Conservation (phyloP, 2,113 vertebrate species). For the Dissostichus mawsoni region DNA sequence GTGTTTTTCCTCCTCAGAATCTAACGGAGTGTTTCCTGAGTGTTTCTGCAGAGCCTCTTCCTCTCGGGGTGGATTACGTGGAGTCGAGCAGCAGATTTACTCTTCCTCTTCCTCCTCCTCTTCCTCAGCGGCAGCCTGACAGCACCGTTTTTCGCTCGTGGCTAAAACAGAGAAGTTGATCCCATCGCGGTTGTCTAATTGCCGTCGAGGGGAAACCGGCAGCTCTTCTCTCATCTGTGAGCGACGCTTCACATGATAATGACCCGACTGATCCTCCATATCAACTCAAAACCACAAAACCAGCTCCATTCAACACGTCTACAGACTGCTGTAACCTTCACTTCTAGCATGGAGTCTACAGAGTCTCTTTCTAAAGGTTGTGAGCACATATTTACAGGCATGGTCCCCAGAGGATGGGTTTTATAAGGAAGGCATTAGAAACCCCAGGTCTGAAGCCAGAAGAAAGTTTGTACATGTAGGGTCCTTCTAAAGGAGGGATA, state of each 20-base stretch:
- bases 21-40: too few species aligned
- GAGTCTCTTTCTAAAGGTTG: too few species aligned
- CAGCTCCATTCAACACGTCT: background rate
- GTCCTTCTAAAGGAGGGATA: too few species aligned
- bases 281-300: background rate
- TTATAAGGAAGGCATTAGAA: too few species aligned
- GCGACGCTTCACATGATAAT: constrained; percentile 69
- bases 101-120: constrained; percentile 56
- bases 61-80: constrained; percentile 62
- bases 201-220: constrained; percentile 73
- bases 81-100: constrained; percentile 56
- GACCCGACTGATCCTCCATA: constrained; percentile 32
- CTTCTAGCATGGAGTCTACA: too few species aligned
- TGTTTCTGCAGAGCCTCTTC: background rate
- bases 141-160: constrained; percentile 76
- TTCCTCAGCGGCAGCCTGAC: constrained; percentile 63
- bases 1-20: too few species aligned
- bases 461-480: too few species aligned
- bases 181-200: constrained; percentile 76
- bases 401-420: too few species aligned
- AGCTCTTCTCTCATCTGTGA: constrained; percentile 54
- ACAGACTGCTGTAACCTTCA: too few species aligned
- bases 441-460: too few species aligned
- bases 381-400: too few species aligned
- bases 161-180: constrained; percentile 79